These are phyloP conservation scores for Tuta absoluta DNA, from an alignment of 2,888 invertebrate genomes.

Conservation along the genomic window DNA sequence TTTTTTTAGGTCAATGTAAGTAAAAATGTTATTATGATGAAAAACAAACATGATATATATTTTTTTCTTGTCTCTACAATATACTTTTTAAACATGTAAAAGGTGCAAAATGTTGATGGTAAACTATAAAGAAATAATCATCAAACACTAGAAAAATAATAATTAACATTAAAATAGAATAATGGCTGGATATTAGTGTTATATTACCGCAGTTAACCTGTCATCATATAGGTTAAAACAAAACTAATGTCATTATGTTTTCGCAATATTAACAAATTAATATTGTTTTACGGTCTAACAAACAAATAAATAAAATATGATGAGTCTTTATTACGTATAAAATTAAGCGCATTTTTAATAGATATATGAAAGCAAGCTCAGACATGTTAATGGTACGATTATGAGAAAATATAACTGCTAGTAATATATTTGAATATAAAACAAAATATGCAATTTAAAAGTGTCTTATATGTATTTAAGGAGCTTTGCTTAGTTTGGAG, in stretches of 20 bases:
- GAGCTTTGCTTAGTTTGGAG: too few relatives aligned
- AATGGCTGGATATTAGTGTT: constrained; percentile 14
- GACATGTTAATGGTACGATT: too few relatives aligned
- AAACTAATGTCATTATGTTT: not conserved
- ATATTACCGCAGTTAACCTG: constrained; percentile 16
- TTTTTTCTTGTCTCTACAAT: too few relatives aligned
- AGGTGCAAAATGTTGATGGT: not conserved
- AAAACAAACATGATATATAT: too few relatives aligned
- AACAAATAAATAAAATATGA: constrained; percentile 1
- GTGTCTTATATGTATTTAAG: too few relatives aligned
- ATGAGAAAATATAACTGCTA: too few relatives aligned
- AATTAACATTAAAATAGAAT: not conserved
- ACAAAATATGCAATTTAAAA: too few relatives aligned
- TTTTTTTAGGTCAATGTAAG: too few relatives aligned
- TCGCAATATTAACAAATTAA: not conserved
- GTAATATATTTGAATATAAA: too few relatives aligned
- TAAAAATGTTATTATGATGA: too few relatives aligned
- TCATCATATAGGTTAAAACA: constrained; percentile 9
- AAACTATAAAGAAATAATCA: not conserved
- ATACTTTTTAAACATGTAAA: too few relatives aligned
- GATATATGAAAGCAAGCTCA: too few relatives aligned
- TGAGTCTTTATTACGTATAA: not conserved
- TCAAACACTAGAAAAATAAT: not conserved
- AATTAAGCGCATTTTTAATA: not conserved
- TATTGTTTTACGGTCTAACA: not conserved